phyloP scores from a whole-genome alignment of 2,888 invertebrate species.

The Noctua janthe region DNA sequence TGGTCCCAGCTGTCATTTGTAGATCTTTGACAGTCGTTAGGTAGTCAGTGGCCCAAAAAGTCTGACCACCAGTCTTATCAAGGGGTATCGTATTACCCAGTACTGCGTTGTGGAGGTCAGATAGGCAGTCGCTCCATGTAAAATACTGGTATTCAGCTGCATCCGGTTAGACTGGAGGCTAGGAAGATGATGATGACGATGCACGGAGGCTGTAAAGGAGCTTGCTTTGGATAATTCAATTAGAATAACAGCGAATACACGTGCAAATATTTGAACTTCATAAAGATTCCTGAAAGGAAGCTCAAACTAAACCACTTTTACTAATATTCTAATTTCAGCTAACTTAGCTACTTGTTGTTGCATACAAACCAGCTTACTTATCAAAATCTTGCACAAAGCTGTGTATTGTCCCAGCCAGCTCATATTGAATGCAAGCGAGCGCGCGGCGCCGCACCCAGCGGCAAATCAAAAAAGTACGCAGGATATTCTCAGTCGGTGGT shows the following conservation, averaged over 20 bases:
- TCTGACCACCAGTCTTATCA: no score
- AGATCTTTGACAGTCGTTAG: no score
- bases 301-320: neutral
- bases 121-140: no score
- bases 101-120: no score
- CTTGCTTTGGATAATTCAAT: neutral
- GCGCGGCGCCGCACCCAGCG: constrained; percentile 75
- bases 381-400: constrained; percentile 77
- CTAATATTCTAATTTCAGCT: constrained; percentile 14
- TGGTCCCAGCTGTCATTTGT: no score
- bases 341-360: constrained; percentile 28
- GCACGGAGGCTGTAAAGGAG: neutral
- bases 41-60: no score
- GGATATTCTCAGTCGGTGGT: constrained; percentile 82
- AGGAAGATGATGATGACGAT: no score
- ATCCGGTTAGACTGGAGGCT: no score
- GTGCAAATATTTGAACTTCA: neutral
- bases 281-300: neutral
- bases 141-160: no score
- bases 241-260: neutral
- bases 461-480: constrained; percentile 83
- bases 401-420: constrained; percentile 76
- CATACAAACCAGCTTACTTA: constrained; percentile 62
- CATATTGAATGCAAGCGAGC: constrained; percentile 85
- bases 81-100: no score